These are phyloP conservation scores for Lamprologus callipterus DNA, from an alignment of 2,113 vertebrate species.

Conservation along the genomic window DNA sequence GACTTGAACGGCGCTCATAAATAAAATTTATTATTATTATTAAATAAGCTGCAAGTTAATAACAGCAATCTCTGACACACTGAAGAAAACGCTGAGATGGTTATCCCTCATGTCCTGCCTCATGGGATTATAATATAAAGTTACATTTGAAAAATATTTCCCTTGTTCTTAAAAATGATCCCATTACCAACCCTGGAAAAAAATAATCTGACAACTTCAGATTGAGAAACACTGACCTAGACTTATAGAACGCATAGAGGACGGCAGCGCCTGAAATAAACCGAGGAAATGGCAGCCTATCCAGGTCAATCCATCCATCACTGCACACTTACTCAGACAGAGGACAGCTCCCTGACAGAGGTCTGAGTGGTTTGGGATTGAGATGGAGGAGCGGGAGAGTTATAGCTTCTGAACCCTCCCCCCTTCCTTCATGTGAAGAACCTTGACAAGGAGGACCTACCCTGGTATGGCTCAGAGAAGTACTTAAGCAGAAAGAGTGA, in stretches of 20 bases:
- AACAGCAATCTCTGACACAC: not conserved
- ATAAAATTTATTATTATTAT: not conserved
- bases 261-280: constrained; percentile 45
- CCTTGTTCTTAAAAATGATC: not conserved
- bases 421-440: constrained; percentile 38
- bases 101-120: not conserved
- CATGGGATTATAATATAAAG: not conserved
- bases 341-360: constrained; percentile 67
- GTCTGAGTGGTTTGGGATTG: constrained; percentile 69
- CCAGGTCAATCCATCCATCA: constrained; percentile 74
- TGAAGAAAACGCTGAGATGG: not conserved
- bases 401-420: constrained; percentile 44
- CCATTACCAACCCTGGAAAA: not conserved
- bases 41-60: not conserved
- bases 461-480: not conserved
- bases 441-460: constrained; percentile 52
- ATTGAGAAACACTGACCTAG: constrained; percentile 28
- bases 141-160: not conserved
- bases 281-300: constrained; percentile 59
- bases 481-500: not conserved
- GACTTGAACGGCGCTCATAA: not conserved
- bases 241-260: constrained; percentile 27
- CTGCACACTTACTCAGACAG: constrained; percentile 65
- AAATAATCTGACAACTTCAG: not conserved
- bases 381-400: constrained; percentile 68